Base-by-base conservation (phyloP, 1,140 invertebrate species). In the Rhysida immarginata region DNA sequence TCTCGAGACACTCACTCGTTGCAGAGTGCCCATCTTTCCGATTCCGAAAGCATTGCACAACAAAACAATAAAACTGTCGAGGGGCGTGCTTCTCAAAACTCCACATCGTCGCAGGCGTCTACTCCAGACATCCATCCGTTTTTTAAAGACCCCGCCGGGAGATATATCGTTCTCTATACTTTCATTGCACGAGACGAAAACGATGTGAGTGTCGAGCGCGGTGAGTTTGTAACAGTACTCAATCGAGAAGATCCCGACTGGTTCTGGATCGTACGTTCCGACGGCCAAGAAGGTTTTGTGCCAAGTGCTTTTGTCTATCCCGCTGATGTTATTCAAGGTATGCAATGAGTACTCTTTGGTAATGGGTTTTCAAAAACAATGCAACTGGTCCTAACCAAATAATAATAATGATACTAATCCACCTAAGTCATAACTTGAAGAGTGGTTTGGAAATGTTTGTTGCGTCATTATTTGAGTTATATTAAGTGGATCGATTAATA, bases 241-340 rank as follows among this genome's bases (percentile, higher is more conserved):
- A 96, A 96, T 71, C 77, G 84, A 62, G 90, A 95, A 68, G 92
- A 95, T 73, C 83, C 87, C 0, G 88, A 95, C 68, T 95, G 92
- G 92, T 93, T 86, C 66, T 96, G 91, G 92, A 87, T 96, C 41
- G 80, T 91, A 21, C 77, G 87, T 56, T 87, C 84, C 62, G 88
- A 94, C 68, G 87, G 87, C 1, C 85, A 91, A 65, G 92, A 96
- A 73, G 93, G 93, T 13, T 96, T 96, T 70, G 90, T 96, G 26
- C 93, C 93, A 5, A 85, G 85, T 26, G 87, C 85, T n/a, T 95
- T 93, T 70, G 85, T 95, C 0, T 95, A 91, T 75, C 88, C 88
- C 3, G 86, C 82, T 43, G 81, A 84, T 72, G 83, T 86, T 29
- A 79, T 85, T 53, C 83, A 86, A 76, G 76, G 80, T 80, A 72